These are phyloP conservation scores for Periophthalmus magnuspinnatus DNA, from an alignment of 2,797 vertebrate species.

Conservation along the genomic window DNA sequence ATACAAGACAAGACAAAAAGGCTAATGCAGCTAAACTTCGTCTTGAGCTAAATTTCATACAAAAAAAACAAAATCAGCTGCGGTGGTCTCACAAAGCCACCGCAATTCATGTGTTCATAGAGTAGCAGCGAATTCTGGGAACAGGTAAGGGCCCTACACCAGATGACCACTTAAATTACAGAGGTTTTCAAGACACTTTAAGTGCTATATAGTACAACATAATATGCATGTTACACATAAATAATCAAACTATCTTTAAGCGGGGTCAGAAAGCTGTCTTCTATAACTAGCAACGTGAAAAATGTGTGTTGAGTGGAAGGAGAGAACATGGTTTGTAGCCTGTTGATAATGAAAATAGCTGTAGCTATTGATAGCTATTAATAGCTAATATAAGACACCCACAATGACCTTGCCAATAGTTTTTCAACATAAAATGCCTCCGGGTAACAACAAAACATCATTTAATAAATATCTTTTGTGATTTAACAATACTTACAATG, in stretches of 20 bases:
- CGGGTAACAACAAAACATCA: conserved; percentile 3
- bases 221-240: not conserved
- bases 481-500: conserved; percentile 86
- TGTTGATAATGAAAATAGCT: not conserved
- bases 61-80: too few relatives aligned
- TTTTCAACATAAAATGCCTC: not conserved
- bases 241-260: not conserved
- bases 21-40: too few relatives aligned
- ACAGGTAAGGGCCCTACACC: too few relatives aligned
- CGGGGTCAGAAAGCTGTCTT: not conserved
- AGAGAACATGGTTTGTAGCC: not conserved
- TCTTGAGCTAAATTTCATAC: too few relatives aligned
- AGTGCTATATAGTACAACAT: too few relatives aligned
- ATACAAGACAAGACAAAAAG: too few relatives aligned
- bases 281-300: not conserved
- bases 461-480: not conserved
- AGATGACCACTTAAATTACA: too few relatives aligned
- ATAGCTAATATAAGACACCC: not conserved
- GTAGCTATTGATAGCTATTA: too few relatives aligned
- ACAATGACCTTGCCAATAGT: not conserved
- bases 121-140: too few relatives aligned
- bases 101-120: too few relatives aligned
- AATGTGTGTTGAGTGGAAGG: not conserved
- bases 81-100: too few relatives aligned
- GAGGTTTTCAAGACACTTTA: too few relatives aligned